These are phyloP conservation scores for Vidua chalybeata DNA, from an alignment of 2,113 vertebrate genomes.

Conservation along the genomic window DNA sequence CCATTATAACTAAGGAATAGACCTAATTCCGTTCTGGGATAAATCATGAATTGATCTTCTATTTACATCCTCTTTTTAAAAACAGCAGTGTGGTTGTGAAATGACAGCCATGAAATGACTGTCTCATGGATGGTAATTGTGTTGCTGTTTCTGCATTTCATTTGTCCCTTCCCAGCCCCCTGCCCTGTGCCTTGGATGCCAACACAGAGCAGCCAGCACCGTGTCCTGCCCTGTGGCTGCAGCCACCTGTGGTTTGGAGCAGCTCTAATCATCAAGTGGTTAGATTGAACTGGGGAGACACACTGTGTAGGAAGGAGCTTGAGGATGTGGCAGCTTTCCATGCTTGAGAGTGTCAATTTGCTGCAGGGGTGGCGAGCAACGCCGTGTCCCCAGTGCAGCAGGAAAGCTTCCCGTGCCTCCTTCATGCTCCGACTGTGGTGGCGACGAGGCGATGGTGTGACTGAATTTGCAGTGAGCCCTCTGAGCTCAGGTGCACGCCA, in stretches of 20 bases:
- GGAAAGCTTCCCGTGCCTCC: not conserved
- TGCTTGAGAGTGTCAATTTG: not conserved
- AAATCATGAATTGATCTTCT: not conserved
- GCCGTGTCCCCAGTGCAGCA: not conserved
- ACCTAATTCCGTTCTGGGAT: slow-evolving; percentile 21
- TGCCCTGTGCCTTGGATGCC: not conserved
- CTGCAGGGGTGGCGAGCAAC: not conserved
- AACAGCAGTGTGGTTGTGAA: not conserved
- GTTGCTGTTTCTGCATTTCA: not conserved
- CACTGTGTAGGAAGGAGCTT: rapidly evolving
- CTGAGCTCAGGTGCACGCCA: not conserved
- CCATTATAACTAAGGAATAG: slow-evolving; percentile 42
- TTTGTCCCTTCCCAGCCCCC: not conserved
- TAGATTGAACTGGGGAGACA: rapidly evolving
- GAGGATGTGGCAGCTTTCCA: not conserved
- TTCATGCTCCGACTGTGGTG: not conserved
- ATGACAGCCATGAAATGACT: not conserved
- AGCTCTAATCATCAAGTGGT: not conserved
- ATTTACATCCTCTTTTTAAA: not conserved
- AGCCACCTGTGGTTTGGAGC: not conserved
- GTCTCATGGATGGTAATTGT: not conserved
- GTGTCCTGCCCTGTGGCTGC: not conserved
- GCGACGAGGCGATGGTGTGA: not conserved
- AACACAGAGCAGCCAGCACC: not conserved
- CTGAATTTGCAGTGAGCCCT: no score